Evolutionary conservation across 2,113 vertebrate species (phyloP).

Genomic region (Sinocyclocheilus maitianheensis): DNA sequence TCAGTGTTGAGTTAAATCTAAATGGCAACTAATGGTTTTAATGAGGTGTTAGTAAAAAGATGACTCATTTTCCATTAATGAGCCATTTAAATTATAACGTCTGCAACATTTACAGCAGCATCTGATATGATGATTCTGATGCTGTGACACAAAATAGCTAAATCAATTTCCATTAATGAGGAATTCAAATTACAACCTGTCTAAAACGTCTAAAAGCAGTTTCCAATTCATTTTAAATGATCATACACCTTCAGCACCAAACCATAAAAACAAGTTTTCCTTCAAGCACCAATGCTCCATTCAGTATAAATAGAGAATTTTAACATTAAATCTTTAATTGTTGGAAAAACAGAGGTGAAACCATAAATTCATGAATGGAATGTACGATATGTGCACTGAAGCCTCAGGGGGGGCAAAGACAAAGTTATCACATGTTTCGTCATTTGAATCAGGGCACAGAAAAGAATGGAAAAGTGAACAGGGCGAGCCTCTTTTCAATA

Average conservation of each 20-base stretch:
- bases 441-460: slow-evolving; percentile 15
- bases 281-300: not conserved
- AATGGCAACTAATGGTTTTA: not conserved
- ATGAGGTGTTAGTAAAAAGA: not conserved
- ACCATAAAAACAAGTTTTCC: not conserved
- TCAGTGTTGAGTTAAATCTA: not conserved
- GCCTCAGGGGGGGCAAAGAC: not conserved
- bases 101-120: not conserved
- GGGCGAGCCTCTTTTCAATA: slow-evolving; percentile 28
- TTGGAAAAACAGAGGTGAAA: not conserved
- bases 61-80: not conserved
- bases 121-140: not conserved
- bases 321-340: not conserved
- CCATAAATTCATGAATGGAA: slow-evolving; percentile 3
- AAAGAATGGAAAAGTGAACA: slow-evolving; percentile 11
- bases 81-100: not conserved
- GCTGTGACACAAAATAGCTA: not conserved
- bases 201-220: slow-evolving; percentile 1
- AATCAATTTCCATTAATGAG: not conserved
- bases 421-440: slow-evolving; percentile 26
- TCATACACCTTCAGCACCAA: not conserved
- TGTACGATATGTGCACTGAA: not conserved
- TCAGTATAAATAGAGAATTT: not conserved
- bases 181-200: not conserved
- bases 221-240: not conserved